Conservation (phyloP, 2,797 vertebrate genomes). For the Hypotaenidia philippensis region DNA sequence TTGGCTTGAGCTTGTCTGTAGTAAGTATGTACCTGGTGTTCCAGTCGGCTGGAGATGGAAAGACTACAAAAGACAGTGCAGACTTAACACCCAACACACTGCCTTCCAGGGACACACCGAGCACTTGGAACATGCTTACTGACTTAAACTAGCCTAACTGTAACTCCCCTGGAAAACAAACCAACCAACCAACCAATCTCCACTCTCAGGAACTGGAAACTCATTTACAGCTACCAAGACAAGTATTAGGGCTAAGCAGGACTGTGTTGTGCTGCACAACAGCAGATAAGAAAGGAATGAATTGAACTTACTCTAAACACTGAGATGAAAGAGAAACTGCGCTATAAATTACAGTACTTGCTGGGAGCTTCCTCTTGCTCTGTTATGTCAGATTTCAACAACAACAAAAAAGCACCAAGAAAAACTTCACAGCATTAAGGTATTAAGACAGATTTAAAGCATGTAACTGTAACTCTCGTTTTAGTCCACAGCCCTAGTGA, state of each 20-base stretch:
- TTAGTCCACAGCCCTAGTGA: neutral
- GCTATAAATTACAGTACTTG: neutral
- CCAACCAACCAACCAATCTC: neutral
- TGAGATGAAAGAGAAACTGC: neutral
- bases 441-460: neutral
- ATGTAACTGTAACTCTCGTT: neutral
- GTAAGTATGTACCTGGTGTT: conserved; percentile 94
- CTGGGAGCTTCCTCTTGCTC: neutral
- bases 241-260: neutral
- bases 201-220: neutral
- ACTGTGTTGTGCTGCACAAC: neutral
- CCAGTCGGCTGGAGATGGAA: conserved; percentile 97
- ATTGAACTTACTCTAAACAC: neutral
- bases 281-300: neutral
- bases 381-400: neutral
- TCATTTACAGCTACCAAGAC: neutral
- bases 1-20: conserved; percentile 93
- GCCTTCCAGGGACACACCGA: neutral
- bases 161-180: neutral
- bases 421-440: neutral
- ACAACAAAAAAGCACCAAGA: neutral
- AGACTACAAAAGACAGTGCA: conserved; percentile 81
- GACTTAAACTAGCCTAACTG: neutral
- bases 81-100: neutral
- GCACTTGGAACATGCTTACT: neutral